Conservation (phyloP, 2,888 invertebrate genomes). For the Hermaeophaga mercurialis region DNA sequence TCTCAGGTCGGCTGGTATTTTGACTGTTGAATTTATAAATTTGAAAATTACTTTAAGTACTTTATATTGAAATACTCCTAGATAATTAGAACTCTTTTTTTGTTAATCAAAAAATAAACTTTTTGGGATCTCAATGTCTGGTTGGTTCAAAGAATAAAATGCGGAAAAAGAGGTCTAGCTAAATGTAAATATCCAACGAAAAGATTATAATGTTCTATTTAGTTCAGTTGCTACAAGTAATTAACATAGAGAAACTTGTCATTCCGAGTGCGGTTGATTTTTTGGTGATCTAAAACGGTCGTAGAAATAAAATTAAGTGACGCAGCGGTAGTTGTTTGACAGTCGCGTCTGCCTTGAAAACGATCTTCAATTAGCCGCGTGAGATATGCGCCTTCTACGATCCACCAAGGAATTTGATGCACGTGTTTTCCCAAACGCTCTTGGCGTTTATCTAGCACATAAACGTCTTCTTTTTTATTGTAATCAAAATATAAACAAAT, state of each 20-base stretch:
- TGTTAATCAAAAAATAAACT: no score
- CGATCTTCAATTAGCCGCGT: constrained; percentile 56
- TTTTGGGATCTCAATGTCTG: no score
- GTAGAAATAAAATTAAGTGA: constrained; percentile 49
- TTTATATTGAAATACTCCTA: no score
- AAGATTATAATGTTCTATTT: no score
- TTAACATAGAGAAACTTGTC: constrained; percentile 34
- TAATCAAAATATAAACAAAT: constrained; percentile 14
- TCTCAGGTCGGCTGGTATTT: no score
- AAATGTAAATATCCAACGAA: no score
- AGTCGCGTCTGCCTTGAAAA: constrained; percentile 55
- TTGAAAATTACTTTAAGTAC: no score
- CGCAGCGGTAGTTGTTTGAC: constrained; percentile 53
- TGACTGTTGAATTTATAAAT: no score
- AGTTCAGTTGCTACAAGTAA: neutral
- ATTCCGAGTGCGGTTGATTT: constrained; percentile 36
- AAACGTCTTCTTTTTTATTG: constrained; percentile 9
- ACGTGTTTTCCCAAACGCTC: constrained; percentile 13
- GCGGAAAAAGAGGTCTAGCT: no score
- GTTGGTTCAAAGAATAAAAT: no score
- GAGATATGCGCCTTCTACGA: constrained; percentile 52
- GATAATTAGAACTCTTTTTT: no score
- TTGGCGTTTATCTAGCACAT: constrained; percentile 18
- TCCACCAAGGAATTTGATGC: constrained; percentile 46
- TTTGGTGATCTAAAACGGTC: constrained; percentile 41